These are phyloP conservation scores for Tetanocera ferruginea DNA, from an alignment of 2,888 invertebrate species.

Conservation along the genomic window DNA sequence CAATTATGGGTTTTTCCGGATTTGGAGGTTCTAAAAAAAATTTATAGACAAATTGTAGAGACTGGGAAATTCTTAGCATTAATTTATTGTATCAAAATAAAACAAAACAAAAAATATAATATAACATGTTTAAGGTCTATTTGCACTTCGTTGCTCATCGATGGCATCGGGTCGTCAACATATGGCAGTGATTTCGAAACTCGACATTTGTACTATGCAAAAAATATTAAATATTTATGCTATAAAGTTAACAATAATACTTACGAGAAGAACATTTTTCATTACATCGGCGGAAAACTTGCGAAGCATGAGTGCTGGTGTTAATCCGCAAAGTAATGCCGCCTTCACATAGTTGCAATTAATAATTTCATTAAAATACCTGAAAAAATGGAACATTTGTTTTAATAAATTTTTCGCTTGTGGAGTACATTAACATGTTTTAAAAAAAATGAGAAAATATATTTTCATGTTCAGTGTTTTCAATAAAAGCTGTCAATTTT, in stretches of 20 bases:
- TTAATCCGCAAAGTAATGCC: slow-evolving; percentile 71
- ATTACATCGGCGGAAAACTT: slow-evolving; percentile 59
- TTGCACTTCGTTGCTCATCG: slow-evolving; percentile 20
- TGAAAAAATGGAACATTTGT: slow-evolving; percentile 53
- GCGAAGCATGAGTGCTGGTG: slow-evolving; percentile 68
- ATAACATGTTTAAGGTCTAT: background rate
- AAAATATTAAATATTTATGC: slow-evolving; percentile 24
- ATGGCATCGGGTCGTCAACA: slow-evolving; percentile 62
- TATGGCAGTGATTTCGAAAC: slow-evolving; percentile 56
- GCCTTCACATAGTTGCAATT: slow-evolving; percentile 72
- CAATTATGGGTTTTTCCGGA: slow-evolving; percentile 96
- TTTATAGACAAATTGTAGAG: slow-evolving; percentile 48
- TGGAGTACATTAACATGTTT: too few relatives aligned
- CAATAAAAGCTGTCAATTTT: too few relatives aligned
- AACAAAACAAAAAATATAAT: background rate
- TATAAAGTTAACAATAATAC: background rate
- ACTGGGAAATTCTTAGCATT: background rate
- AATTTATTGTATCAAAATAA: slow-evolving; percentile 12
- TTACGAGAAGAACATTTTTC: slow-evolving; percentile 48
- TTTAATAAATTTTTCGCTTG: background rate
- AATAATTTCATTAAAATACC: slow-evolving; percentile 70
- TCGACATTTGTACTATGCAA: slow-evolving; percentile 53
- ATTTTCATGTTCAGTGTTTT: too few relatives aligned
- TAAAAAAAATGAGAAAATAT: too few relatives aligned
- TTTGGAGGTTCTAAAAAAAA: slow-evolving; percentile 88